These are phyloP conservation scores for Microcaecilia unicolor DNA, from an alignment of 2,797 vertebrate genomes.

Conservation along the genomic window DNA sequence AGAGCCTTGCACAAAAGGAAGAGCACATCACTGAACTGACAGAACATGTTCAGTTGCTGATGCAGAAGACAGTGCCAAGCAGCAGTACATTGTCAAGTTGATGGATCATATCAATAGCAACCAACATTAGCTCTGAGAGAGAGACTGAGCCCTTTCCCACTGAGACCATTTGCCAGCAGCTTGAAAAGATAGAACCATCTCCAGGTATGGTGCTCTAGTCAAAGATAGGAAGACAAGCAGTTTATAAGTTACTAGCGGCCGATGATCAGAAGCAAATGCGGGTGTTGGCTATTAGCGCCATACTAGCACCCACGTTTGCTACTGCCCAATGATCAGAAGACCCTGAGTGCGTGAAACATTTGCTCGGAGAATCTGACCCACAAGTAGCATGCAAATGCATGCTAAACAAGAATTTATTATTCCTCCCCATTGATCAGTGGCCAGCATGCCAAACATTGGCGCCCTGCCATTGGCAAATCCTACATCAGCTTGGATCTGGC, in stretches of 20 bases:
- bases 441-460: too few relatives aligned
- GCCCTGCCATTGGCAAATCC: too few relatives aligned
- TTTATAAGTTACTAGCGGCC: not conserved
- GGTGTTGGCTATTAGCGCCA: too few relatives aligned
- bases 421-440: too few relatives aligned
- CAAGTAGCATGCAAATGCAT: too few relatives aligned
- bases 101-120: conserved; percentile 63
- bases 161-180: conserved; percentile 50
- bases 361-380: too few relatives aligned
- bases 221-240: not conserved
- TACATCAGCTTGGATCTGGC: too few relatives aligned
- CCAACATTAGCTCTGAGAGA: conserved; percentile 19
- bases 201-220: conserved; percentile 65
- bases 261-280: too few relatives aligned
- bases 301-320: too few relatives aligned
- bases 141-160: conserved; percentile 9
- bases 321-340: too few relatives aligned
- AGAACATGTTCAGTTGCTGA: conserved; percentile 55
- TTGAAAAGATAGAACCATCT: conserved; percentile 68
- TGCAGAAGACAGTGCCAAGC: conserved; percentile 76
- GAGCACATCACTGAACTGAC: conserved; percentile 59
- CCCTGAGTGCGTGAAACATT: too few relatives aligned
- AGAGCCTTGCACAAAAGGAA: conserved; percentile 47
- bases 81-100: conserved; percentile 78
- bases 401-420: too few relatives aligned